phyloP scores from a whole-genome alignment of 2,888 invertebrate genomes.

The Phymatocera aterrima region DNA sequence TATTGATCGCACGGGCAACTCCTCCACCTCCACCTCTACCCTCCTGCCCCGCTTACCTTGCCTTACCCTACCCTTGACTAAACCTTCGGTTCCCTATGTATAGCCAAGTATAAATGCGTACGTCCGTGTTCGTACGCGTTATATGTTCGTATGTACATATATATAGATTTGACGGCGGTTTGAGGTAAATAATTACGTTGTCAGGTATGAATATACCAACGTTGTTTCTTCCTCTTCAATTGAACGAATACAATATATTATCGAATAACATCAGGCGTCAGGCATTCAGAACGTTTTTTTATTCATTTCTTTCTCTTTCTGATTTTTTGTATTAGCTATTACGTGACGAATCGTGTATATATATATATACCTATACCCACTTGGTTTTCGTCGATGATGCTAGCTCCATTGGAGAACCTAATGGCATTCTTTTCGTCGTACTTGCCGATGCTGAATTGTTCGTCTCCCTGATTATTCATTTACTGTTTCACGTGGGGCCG shows the following conservation, averaged over 20 bases:
- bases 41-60: slow-evolving; percentile 57
- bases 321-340: no score
- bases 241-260: neutral
- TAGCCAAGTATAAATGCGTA: neutral
- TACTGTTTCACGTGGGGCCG: no score
- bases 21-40: slow-evolving; percentile 63
- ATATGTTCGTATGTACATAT: no score
- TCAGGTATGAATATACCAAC: neutral
- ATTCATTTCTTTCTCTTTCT: no score
- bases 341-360: no score
- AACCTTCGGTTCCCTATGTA: slow-evolving; percentile 49
- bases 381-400: no score
- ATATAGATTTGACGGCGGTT: slow-evolving; percentile 4
- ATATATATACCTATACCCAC: no score
- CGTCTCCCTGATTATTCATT: no score
- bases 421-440: no score
- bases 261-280: neutral
- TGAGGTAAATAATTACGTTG: slow-evolving; percentile 1
- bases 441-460: no score
- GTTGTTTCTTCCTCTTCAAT: neutral
- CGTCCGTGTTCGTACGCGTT: slow-evolving; percentile 25
- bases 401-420: no score
- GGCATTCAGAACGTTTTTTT: no score
- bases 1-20: slow-evolving; percentile 73
- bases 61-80: slow-evolving; percentile 57